Evolutionary conservation across 2,888 invertebrate genomes (phyloP), one percentile per base, ranked within the genome.

Genomic region (Drosophila testacea): DNA sequence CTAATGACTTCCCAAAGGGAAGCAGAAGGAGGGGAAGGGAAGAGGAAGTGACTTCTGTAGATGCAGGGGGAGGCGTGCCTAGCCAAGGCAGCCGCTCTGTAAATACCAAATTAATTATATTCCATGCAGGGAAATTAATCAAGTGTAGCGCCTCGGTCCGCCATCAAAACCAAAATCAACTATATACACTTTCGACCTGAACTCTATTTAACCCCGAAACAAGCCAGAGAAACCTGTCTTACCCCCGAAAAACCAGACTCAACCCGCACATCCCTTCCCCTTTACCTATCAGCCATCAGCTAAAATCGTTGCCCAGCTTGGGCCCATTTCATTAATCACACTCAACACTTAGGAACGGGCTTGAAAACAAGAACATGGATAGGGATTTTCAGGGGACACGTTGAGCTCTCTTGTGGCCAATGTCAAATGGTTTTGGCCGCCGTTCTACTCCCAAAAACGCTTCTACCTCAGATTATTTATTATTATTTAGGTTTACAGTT

Each of bases 31-130:
- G 11, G n/a, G n/a, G 5, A 4, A 30, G 5, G 34, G 54, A 16
- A 11, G 3, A 9, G 3, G n/a, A 36, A 56, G 22, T 22, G 22
- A 22, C 22, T 22, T 22, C 22, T 22, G 22, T 22, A 22, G 22
- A 22, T 22, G 22, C 22, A 11, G 16, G 4, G 3, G n/a, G 34
- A 56, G 47, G 6, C 10, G 32, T 32, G 62, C 16, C 67, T 59
- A 60, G 66, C 54, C 56, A 57, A 42, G 46, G 42, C 68, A 32
- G 52, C 27, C 46, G 41, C 52, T 69, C 65, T 67, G 79, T 71
- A 84, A 83, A 88, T 88, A 77, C 69, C 73, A 88, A 87, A 87
- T 86, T 87, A 88, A 87, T 87, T 87, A 88, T 86, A 83, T 87
- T 77, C 69, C 83, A 82, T 88, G 86, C 85, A 86, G 72, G 67